These are phyloP conservation scores for Neodiprion lecontei DNA, from an alignment of 1,140 invertebrate species.

Conservation along the genomic window DNA sequence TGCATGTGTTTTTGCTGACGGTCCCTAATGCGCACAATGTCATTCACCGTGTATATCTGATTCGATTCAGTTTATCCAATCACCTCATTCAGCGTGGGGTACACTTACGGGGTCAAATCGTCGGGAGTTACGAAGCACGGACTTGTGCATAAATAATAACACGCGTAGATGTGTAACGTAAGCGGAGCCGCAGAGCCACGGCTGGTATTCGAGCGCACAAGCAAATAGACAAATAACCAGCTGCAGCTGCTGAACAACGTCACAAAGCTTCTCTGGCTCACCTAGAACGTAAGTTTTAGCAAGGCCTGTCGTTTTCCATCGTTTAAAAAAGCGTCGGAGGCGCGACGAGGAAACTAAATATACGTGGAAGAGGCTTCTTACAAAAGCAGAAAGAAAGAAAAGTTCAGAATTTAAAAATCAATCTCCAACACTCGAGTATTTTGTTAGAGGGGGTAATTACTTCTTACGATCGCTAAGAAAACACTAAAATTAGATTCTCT, in stretches of 20 bases:
- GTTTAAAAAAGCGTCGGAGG: neutral
- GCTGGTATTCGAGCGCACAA: neutral
- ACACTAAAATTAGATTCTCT: too few relatives aligned
- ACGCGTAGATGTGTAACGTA: neutral
- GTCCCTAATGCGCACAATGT: neutral
- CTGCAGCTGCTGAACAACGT: neutral
- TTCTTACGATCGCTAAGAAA: too few relatives aligned
- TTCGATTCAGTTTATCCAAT: slow-evolving; percentile 3
- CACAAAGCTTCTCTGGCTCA: neutral
- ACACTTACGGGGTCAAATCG: neutral
- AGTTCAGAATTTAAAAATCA: too few relatives aligned
- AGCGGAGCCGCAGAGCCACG: too few relatives aligned
- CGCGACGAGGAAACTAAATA: neutral
- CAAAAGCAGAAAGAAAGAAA: too few relatives aligned
- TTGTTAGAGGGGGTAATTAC: too few relatives aligned
- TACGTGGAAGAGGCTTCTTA: too few relatives aligned
- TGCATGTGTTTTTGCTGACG: too few relatives aligned
- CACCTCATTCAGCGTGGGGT: neutral
- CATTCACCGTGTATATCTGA: neutral
- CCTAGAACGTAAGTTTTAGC: neutral
- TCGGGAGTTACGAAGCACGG: neutral
- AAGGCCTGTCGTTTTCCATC: neutral
- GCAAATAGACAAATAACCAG: neutral
- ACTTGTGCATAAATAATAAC: slow-evolving; percentile 5
- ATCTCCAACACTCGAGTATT: too few relatives aligned